Base-by-base conservation (phyloP, 2,888 invertebrate species). In the Metopia argyrocephala region DNA sequence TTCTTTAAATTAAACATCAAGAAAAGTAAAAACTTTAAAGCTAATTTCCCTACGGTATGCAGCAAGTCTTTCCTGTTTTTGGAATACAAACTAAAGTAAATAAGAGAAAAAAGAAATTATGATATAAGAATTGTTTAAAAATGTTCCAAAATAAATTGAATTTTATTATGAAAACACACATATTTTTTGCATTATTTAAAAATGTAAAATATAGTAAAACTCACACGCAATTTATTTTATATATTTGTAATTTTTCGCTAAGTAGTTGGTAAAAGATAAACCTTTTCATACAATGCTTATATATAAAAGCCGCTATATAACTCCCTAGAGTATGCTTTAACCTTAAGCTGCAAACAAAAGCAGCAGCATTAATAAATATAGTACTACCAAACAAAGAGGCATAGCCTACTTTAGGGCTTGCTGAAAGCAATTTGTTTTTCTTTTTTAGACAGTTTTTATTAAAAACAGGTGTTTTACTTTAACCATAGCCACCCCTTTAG, bases 251-350 rank as follows among this genome's bases (percentile, higher is more conserved):
- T 38, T 38, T 38, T 15, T 38, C 9, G 9, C 9, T 15, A 38
- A 38, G 38, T 38, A n/a, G n/a, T 38, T 15, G 6, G 12, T 38
- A 12, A 38, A 38, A 38, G 38, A 15, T 38, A 38, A 38, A 38
- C 12, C 38, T 38, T 38, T 38, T 12, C 9, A 12, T n/a, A n/a
- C n/a, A n/a, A n/a, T n/a, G n/a, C n/a, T n/a, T n/a, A n/a, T n/a
- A n/a, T n/a, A n/a, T n/a, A n/a, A n/a, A n/a, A n/a, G n/a, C n/a
- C n/a, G n/a, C 38, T 6, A 38, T 9, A 12, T n/a, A 25, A 46
- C 62, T 25, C 25, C 46, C 46, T 7, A 25, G 18, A 62, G 18
- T 46, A 62, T 45, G 62, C 45, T 46, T 46, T 46, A 62, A 3
- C n/a, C 38, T 27, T 62, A 18, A 20, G 45, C 25, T 46, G n/a